Base-by-base conservation (phyloP, 2,888 invertebrate species). In the Hirtodrosophila alboralis region DNA sequence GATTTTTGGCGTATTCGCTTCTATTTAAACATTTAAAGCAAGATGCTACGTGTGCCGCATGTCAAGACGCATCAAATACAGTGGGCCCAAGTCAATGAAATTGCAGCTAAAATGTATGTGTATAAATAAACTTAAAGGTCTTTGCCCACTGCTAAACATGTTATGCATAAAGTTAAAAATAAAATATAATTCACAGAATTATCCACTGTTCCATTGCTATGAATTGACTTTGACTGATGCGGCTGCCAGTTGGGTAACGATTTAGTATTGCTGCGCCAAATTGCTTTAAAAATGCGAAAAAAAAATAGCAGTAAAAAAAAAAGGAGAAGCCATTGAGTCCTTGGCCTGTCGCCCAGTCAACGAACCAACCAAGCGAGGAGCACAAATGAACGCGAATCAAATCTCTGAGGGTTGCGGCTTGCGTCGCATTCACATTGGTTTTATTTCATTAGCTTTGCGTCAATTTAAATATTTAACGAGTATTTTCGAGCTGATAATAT, bases 381-480 rank as follows among this genome's bases (percentile, higher is more conserved):
- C 62, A 40, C 59, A 78, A 60, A 56, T 48, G 62, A 69, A 71
- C 43, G 52, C 44, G 56, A 61, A 47, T 48, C 60, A 28, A 63
- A 58, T 61, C 84, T 62, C 64, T 49, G 52, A 54, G 70, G 69
- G 62, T 60, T 43, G 49, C 48, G 34, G 41, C 28, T 37, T 48
- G 44, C 43, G 61, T 70, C 62, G 51, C 52, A 43, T 28, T 49
- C 65, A 47, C 59, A 62, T 70, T 78, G 71, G 65, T 78, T 84
- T 75, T 64, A 81, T 80, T 80, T 80, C 74, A 83, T 80, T 72
- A 80, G 64, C 77, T 81, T 62, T 60, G 75, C 79, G 75, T 68
- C 84, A 84, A 84, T 84, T 84, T 80, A 78, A 80, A 80, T 80
- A 84, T 80, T 84, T 66, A 80, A 80, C 84, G 78, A 68, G 72